Evolutionary conservation across 2,113 vertebrate species (phyloP), one percentile per base, ranked within the genome.

Genomic region (Mellivora capensis): DNA sequence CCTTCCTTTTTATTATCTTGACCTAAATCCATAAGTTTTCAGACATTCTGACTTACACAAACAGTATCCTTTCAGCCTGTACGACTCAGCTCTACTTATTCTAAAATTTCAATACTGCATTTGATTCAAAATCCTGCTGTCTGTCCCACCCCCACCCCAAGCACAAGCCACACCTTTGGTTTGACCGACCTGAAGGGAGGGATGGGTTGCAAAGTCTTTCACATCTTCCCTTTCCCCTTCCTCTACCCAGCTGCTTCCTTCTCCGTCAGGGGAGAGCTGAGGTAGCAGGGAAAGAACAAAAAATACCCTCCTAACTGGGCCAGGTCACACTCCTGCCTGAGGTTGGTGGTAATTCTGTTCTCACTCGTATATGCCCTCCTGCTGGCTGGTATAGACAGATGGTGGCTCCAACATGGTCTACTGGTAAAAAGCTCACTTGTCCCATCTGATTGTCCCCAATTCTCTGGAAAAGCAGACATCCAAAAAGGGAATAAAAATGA

Each of bases 1-100:
- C 14, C 72, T 94, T 81, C 44, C 84, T 93, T 87, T 47, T 80
- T 57, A 80, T 47, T 93, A 94, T 96, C 57, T 90, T 95, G 69
- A 94, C 57, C 49, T 29, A 88, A 61, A 85, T 80, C 57, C 18
- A 0, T 88, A 97, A 93, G 44, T 74, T 96, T 94, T 85, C 44
- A 88, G 82, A 93, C 27, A 85, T n/a, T 71, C 59, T 87, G 49
- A 87, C 42, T 95, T 95, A 77, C 0, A 90, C 27, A 77, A 91
- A 93, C 31, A 74, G 5, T 34, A 76, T 5, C 47, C 67, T 87
- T 91, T 87, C 13, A 8, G 14, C 95, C 84, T 74, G 39, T 59
- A 59, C 86, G 34, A 79, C 9, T 90, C 42, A 6, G 69, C 59
- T 27, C 31, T 61, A 57, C n/a, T 95, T 93, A 95, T 59, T 94